A percentile compares a stretch with the other conserved stretches of the same genome.
phyloP scores from a whole-genome alignment of 2,797 vertebrate species.

The Artibeus jamaicensis region DNA sequence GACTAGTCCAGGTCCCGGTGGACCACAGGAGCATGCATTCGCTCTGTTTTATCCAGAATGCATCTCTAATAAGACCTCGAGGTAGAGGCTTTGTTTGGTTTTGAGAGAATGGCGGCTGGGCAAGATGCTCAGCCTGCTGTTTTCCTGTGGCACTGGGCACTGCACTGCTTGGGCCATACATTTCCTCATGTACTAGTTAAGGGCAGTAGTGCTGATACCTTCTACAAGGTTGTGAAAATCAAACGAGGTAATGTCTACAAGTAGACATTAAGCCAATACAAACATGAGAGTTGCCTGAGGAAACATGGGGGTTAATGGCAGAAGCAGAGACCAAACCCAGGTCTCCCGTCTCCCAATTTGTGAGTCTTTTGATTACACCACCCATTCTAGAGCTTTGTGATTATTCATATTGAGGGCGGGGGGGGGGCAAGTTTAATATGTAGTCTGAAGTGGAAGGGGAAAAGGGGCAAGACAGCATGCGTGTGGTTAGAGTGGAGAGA shows the following conservation, averaged over 20 bases:
- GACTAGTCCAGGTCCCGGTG: neutral
- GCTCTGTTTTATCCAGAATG: neutral
- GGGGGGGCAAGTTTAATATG: conserved; percentile 9
- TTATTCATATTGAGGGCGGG: neutral
- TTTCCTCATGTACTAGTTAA: neutral
- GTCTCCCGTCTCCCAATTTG: neutral
- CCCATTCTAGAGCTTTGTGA: neutral
- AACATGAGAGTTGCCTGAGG: neutral
- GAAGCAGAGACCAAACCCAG: neutral
- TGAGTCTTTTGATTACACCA: neutral
- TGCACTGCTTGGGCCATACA: neutral
- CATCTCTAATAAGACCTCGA: neutral
- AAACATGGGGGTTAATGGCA: neutral
- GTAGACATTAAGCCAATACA: neutral
- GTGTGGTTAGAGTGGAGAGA: neutral
- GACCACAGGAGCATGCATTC: neutral
- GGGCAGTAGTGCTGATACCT: neutral
- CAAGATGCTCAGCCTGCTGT: neutral
- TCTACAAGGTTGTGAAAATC: neutral
- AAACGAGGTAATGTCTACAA: neutral
- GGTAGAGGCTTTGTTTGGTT: neutral
- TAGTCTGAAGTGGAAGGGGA: neutral
- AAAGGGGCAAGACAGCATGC: neutral
- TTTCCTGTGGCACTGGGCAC: neutral
- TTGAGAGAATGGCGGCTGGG: neutral